A percentile compares a stretch with the other conserved stretches of the same genome.
Evolutionary conservation across 2,113 vertebrate species (phyloP).

Genomic region (Halcyon senegalensis): DNA sequence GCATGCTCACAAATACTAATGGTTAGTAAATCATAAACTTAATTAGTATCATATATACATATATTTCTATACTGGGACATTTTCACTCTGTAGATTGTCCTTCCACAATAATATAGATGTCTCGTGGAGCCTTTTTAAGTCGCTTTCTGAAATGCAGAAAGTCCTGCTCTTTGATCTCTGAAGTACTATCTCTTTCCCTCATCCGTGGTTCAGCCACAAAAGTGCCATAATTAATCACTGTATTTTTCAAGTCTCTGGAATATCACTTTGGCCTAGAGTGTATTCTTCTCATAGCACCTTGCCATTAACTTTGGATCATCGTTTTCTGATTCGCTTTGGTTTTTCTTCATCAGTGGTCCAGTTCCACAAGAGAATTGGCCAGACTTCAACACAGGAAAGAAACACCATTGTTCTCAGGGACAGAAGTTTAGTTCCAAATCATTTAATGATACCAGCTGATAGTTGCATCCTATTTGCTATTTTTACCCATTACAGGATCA

Average conservation of each 20-base stretch:
- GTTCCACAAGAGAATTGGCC: neutral
- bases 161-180: neutral
- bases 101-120: neutral
- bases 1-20: neutral
- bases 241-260: neutral
- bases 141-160: neutral
- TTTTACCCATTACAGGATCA: neutral
- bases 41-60: neutral
- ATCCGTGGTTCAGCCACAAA: neutral
- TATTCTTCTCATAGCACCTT: neutral
- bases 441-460: neutral
- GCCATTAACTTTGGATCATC: neutral
- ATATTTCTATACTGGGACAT: neutral
- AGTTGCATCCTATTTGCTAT: neutral
- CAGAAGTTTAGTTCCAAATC: neutral
- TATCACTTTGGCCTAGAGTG: accelerated
- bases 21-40: neutral
- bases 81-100: neutral
- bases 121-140: neutral
- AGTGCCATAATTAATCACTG: neutral
- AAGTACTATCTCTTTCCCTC: neutral
- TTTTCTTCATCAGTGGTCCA: neutral
- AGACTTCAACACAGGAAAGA: neutral
- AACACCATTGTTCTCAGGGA: neutral
- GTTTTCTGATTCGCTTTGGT: neutral